Conservation (phyloP, 2,888 invertebrate genomes). For the Onthophagus sagittarius region DNA sequence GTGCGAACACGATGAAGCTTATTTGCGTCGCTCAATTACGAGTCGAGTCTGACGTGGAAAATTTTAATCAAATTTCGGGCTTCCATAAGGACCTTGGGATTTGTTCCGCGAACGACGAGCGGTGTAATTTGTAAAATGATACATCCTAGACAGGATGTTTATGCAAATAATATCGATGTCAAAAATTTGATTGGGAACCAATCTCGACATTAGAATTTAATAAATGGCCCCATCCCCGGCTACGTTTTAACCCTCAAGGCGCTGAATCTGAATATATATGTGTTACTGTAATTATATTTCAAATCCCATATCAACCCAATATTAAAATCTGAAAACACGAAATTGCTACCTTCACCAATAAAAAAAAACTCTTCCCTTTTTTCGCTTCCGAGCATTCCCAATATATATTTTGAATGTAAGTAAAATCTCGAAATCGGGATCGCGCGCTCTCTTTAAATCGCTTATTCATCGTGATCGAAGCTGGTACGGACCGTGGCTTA, state of each 20-base stretch:
- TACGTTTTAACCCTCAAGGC: background rate
- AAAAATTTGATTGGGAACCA: conserved; percentile 13
- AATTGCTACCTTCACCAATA: background rate
- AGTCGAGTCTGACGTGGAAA: background rate
- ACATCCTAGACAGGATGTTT: conserved; percentile 11
- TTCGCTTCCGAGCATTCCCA: background rate
- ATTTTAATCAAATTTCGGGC: background rate
- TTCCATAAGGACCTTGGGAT: background rate
- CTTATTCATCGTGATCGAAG: background rate
- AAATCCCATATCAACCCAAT: background rate
- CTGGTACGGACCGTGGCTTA: background rate
- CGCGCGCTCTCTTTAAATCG: background rate
- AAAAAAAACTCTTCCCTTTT: background rate
- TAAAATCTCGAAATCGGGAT: background rate
- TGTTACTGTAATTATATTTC: conserved; percentile 14
- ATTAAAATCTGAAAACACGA: background rate
- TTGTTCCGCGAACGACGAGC: background rate
- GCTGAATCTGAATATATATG: conserved; percentile 1
- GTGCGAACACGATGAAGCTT: background rate
- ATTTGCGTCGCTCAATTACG: background rate
- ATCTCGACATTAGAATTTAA: conserved; percentile 6
- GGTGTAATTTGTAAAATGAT: conserved; percentile 17
- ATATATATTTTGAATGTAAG: background rate
- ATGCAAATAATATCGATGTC: conserved; percentile 16
- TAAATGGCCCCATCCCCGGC: background rate